These are phyloP conservation scores for Etheostoma spectabile DNA, from an alignment of 2,113 vertebrate genomes.

Conservation along the genomic window DNA sequence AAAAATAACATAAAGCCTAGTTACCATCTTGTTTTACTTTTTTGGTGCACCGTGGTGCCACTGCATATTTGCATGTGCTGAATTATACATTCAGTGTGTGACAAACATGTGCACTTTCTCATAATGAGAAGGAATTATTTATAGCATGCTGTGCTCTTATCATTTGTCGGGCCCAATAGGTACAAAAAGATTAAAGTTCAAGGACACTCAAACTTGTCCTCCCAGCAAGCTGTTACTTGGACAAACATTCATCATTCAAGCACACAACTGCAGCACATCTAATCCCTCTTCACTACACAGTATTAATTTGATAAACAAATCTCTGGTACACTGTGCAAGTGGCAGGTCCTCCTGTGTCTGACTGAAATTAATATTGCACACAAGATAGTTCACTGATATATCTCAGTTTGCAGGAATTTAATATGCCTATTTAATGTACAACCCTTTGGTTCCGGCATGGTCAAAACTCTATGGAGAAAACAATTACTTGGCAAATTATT, in stretches of 20 bases:
- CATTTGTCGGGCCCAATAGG: conserved; percentile 75
- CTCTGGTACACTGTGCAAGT: conserved; percentile 25
- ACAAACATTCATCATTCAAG: conserved; percentile 76
- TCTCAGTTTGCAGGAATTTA: conserved; percentile 22
- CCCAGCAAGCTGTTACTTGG: conserved; percentile 74
- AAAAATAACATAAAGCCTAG: conserved; percentile 8
- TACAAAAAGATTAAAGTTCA: conserved; percentile 76
- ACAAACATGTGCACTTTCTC: conserved; percentile 78
- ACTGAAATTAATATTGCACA: conserved; percentile 48
- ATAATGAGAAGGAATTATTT: conserved; percentile 83
- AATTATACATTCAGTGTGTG: conserved; percentile 81
- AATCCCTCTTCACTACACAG: conserved; percentile 46
- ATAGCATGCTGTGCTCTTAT: conserved; percentile 78
- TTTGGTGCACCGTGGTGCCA: conserved; percentile 11
- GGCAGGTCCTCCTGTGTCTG: conserved; percentile 37
- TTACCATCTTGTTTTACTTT: conserved; percentile 25
- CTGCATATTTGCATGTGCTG: conserved; percentile 69
- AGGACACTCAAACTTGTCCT: conserved; percentile 75
- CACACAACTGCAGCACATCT: conserved; percentile 44
- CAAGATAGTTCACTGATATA: conserved; percentile 28
- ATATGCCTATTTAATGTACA: conserved; percentile 41
- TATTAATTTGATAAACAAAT: conserved; percentile 66
- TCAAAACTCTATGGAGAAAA: conserved; percentile 38
- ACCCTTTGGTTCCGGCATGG: conserved; percentile 37
- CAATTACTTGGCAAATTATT: conserved; percentile 54